Base-by-base conservation (phyloP, 2,797 vertebrate genomes). In the Acanthiza pusilla region DNA sequence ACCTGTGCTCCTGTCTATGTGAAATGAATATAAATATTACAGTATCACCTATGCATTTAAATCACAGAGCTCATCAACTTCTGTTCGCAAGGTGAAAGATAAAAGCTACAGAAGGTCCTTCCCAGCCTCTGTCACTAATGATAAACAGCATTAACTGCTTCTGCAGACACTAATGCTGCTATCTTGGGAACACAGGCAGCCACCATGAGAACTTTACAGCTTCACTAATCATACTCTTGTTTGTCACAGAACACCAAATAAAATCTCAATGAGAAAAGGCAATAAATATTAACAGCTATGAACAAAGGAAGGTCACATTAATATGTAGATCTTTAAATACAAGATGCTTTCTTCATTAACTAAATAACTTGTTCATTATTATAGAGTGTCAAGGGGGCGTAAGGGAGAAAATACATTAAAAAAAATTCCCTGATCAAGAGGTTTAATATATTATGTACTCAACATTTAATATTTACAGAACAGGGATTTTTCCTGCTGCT, bases 71-170 rank as follows among this genome's bases (percentile, higher is more conserved):
- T 98, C 98, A 98, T 98, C 98, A 98, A 97, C 93, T 96, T 97
- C 87, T 96, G 84, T 80, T 97, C 96, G 93, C 97, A 98, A 97
- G 97, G 97, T 98, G 97, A 97, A 98, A 97, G 96, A 97, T 97
- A 98, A 97, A 97, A 97, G 96, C 97, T 96, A 96, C 94, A 93
- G 96, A 97, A 97, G 96, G 97, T 97, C 96, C 95, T 95, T 97
- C 83, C 94, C 96, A 97, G 96, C 85, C 97, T 98, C 97, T 98
- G 98, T 97, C 97, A 97, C 97, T 98, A 98, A 98, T 98, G 98
- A 99, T 98, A 98, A 99, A 98, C 97, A 98, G 97, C 97, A 98
- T 98, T 98, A 98, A 97, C 97, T 97, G 95, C 97, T 98, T 98
- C 96, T 98, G 95, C 97, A 98, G 97, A 97, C 95, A 92, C 97